Evolutionary conservation across 2,888 invertebrate genomes (phyloP).

Genomic region (Zaprionus lineosus): DNA sequence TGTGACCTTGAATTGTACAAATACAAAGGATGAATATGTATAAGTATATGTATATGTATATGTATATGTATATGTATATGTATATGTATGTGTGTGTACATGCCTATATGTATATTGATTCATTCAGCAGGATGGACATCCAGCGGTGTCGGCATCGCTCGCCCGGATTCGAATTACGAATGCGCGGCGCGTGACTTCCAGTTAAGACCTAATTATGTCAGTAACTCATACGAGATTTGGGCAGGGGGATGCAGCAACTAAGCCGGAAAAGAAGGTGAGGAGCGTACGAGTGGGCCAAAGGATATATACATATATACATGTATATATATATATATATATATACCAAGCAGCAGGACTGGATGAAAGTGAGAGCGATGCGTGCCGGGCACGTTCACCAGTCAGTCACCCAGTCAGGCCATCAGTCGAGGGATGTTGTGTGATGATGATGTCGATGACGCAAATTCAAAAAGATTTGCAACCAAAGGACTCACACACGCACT

Average conservation of each 20-base stretch:
- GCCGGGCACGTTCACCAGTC: conserved; percentile 70
- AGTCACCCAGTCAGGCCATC: conserved; percentile 15
- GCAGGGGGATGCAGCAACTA: conserved; percentile 16
- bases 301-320: conserved; percentile 6
- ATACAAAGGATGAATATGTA: conserved; percentile 7
- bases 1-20: conserved; percentile 50
- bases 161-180: conserved; percentile 61
- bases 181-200: conserved; percentile 76
- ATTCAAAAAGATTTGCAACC: conserved; percentile 67
- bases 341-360: conserved; percentile 10
- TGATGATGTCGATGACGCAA: conserved; percentile 69
- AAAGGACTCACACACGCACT: conserved; percentile 21
- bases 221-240: conserved; percentile 71
- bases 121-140: conserved; percentile 4
- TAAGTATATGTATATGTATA: background rate
- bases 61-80: background rate
- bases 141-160: conserved; percentile 9
- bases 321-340: conserved; percentile 4
- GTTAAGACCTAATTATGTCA: conserved; percentile 79
- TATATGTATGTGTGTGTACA: background rate
- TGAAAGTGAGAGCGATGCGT: conserved; percentile 60
- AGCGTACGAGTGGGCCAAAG: conserved; percentile 9
- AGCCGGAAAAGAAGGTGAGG: conserved; percentile 21
- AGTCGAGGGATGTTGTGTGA: conserved; percentile 22
- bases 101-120: background rate